phyloP scores from a whole-genome alignment of 2,797 vertebrate species.

The Brachymystax lenok region DNA sequence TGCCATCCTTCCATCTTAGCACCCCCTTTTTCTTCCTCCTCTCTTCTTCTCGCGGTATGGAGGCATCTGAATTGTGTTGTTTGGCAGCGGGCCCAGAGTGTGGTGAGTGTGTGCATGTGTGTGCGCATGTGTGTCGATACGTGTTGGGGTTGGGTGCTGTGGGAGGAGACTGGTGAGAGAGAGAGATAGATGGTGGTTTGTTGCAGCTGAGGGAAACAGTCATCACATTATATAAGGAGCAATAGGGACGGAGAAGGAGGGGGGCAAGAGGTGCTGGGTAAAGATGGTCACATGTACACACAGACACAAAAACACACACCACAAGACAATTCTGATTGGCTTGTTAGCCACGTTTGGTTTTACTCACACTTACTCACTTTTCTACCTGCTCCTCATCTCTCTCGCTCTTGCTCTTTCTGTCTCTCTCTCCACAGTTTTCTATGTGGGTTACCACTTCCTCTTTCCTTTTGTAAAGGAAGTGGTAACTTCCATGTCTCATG shows the following conservation, averaged over 20 bases:
- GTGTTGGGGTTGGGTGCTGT: slow-evolving; percentile 31
- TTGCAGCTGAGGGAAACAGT: slow-evolving; percentile 37
- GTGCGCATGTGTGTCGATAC: slow-evolving; percentile 22
- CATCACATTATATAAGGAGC: slow-evolving; percentile 43
- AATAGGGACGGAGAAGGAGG: slow-evolving; percentile 9
- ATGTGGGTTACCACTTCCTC: not conserved
- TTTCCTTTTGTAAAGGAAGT: slow-evolving; percentile 16
- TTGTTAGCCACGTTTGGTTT: slow-evolving; percentile 1
- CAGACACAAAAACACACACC: slow-evolving; percentile 10
- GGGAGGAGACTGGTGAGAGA: slow-evolving; percentile 26
- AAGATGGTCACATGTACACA: slow-evolving; percentile 3
- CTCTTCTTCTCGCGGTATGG: slow-evolving; percentile 51
- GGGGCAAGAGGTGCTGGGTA: slow-evolving; percentile 5
- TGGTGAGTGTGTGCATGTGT: slow-evolving; percentile 32
- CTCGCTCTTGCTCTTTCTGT: not conserved
- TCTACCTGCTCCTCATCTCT: not conserved
- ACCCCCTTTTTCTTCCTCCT: slow-evolving; percentile 35
- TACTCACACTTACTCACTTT: not conserved
- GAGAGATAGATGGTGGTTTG: slow-evolving; percentile 19
- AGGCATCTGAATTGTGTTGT: slow-evolving; percentile 70
- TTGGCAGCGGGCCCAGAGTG: slow-evolving; percentile 72
- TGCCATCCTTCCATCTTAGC: slow-evolving; percentile 51
- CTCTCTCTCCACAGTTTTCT: not conserved
- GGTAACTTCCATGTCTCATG: slow-evolving; percentile 14
- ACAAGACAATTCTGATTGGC: slow-evolving; percentile 15